phyloP scores from a whole-genome alignment of 2,888 invertebrate genomes.

The Palloptera scutellata region DNA sequence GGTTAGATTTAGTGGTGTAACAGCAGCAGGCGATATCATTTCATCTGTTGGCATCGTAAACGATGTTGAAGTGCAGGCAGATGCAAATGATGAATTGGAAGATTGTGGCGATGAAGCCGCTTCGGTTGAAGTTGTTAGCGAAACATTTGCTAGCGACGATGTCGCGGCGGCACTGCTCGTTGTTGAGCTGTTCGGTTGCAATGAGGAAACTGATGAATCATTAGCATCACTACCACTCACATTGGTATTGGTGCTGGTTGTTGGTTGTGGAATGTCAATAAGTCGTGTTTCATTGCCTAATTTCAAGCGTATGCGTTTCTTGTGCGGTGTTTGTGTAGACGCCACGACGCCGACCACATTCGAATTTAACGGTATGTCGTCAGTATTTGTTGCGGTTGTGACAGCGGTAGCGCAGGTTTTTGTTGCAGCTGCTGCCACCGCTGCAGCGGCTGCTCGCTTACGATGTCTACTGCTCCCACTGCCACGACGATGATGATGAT shows the following conservation, averaged over 20 bases:
- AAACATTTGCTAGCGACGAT: constrained; percentile 37
- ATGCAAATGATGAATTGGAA: constrained; percentile 49
- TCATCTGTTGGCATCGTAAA: constrained; percentile 35
- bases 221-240: constrained; percentile 38
- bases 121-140: constrained; percentile 41
- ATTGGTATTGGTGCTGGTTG: constrained; percentile 28
- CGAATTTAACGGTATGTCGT: constrained; percentile 31
- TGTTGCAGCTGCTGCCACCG: constrained; percentile 14
- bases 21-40: constrained; percentile 8
- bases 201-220: constrained; percentile 44
- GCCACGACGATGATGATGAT: constrained; percentile 41
- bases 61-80: constrained; percentile 49
- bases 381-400: constrained; percentile 31
- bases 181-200: constrained; percentile 10
- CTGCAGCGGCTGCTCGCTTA: constrained; percentile 26
- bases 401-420: constrained; percentile 24
- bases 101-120: constrained; percentile 39
- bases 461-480: constrained; percentile 37
- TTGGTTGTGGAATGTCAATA: constrained; percentile 78
- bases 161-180: constrained; percentile 34
- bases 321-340: constrained; percentile 69
- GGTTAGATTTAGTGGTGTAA: constrained; percentile 35
- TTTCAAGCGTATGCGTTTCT: constrained; percentile 86
- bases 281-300: constrained; percentile 90
- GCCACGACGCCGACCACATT: constrained; percentile 18